Base-by-base conservation (phyloP, 2,888 invertebrate genomes). In the Ectemnius lituratus region DNA sequence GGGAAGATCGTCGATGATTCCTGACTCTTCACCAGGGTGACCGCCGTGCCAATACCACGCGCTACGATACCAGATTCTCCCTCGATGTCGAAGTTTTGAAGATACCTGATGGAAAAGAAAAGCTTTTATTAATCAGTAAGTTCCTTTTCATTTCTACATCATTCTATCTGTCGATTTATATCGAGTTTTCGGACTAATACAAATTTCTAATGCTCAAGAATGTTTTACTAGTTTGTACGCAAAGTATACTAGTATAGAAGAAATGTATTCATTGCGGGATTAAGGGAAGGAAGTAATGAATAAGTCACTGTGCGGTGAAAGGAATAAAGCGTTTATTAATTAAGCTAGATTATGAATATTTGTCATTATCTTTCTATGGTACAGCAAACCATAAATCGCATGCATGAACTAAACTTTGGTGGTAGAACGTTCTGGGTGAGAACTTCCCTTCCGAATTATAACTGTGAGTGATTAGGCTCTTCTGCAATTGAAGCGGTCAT, bases 31-130 rank as follows among this genome's bases (percentile, higher is more conserved):
- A 94, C 92, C 8, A 97, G 91, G 0, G 95, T 95, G 0, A 97
- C 96, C 0, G 96, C 96, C 0, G 97, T 97, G 84, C 99, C 99
- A 70, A 98, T 97, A 13, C 98, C 99, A 80, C 99, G 93, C 0
- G 98, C 98, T 1, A 99, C 98, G 65, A 99, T 97, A 0, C 98
- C 99, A 1, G 97, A 97, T 90, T 99, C 99, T 0, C 99, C 99
- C 91, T 99, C 99, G 83, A 99, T 91, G 91, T 99, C 99, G 90
- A 99, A 98, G 90, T 96, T 97, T 89, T 98, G 98, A 63, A 95
- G 94, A 89, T 98, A 99, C 2, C 94, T 94, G 84, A 37, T 56
- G 3, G n/a, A 2, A 16, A 56, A 23, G 2, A 23, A 8, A n/a
- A 14, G 16, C 52, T 6, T 52, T 11, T 1, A 37, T 37, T 37